phyloP scores from a whole-genome alignment of 1,140 invertebrate species.

The Lasioglossum albipes region DNA sequence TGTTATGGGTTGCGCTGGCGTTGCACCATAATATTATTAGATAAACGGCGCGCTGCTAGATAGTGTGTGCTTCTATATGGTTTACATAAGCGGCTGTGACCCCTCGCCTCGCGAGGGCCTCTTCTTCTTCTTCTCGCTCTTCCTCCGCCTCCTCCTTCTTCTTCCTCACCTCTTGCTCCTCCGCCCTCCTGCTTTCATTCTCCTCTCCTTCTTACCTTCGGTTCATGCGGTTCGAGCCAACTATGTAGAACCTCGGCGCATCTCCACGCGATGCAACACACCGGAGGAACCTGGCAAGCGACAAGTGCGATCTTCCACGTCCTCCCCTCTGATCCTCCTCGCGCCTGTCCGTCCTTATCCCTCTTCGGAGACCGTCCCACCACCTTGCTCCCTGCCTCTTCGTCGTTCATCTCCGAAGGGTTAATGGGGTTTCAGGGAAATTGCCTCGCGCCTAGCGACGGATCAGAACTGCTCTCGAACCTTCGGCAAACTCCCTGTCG shows the following conservation, averaged over 20 bases:
- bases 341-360: constrained; percentile 45
- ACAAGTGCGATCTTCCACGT: constrained; percentile 59
- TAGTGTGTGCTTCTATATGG: constrained; percentile 68
- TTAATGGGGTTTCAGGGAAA: constrained; percentile 69
- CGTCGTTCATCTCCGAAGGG: constrained; percentile 67
- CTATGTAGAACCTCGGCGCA: constrained; percentile 23
- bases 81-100: constrained; percentile 73
- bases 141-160: constrained; percentile 6
- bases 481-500: not conserved
- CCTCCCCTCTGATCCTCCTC: not conserved
- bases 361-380: constrained; percentile 26
- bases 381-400: constrained; percentile 34
- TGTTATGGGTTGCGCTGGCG: constrained; percentile 61
- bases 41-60: constrained; percentile 72
- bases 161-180: not conserved
- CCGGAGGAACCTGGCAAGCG: constrained; percentile 46
- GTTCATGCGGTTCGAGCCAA: constrained; percentile 16
- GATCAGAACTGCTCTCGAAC: constrained; percentile 55
- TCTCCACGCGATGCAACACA: constrained; percentile 31
- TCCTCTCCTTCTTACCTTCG: not conserved
- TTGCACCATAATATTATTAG: constrained; percentile 75
- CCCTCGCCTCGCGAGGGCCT: constrained; percentile 59
- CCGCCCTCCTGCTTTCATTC: not conserved
- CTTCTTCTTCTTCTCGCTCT: constrained; percentile 58
- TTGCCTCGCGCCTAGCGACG: constrained; percentile 68